phyloP scores from a whole-genome alignment of 2,797 vertebrate genomes.

The Podarcis lilfordi region DNA sequence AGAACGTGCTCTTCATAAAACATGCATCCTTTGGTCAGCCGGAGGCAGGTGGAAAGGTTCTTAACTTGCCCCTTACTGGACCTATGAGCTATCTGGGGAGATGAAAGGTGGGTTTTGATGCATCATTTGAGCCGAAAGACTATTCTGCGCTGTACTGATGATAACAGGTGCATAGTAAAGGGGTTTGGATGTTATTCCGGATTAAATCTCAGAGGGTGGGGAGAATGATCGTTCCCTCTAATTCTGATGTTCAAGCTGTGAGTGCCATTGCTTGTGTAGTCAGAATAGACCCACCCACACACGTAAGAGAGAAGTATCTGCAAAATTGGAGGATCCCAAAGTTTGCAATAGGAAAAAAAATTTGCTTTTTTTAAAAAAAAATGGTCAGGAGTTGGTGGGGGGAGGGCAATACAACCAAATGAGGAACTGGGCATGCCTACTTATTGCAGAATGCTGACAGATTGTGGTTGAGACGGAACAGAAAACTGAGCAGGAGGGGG shows the following conservation, averaged over 20 bases:
- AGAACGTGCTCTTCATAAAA: background rate
- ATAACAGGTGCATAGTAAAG: background rate
- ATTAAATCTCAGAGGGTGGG: background rate
- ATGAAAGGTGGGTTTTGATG: background rate
- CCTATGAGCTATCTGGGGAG: background rate
- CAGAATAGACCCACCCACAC: too few species aligned
- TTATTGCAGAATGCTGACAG: background rate
- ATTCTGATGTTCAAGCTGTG: too few species aligned
- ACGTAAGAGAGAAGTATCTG: too few species aligned
- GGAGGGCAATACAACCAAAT: too few species aligned
- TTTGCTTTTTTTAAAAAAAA: too few species aligned
- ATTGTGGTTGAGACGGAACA: too few species aligned
- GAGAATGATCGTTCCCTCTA: background rate
- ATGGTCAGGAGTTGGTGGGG: too few species aligned
- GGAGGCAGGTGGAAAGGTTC: rapidly evolving
- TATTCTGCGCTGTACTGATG: background rate
- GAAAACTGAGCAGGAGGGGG: too few species aligned
- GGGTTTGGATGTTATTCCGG: background rate
- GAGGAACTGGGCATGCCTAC: background rate
- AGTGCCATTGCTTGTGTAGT: too few species aligned
- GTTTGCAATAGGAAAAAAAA: too few species aligned
- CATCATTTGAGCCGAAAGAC: background rate
- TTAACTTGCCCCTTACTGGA: background rate
- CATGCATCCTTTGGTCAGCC: background rate
- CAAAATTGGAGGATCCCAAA: too few species aligned